A percentile compares a stretch with the other conserved stretches of the same genome.
Evolutionary conservation across 2,888 invertebrate genomes (phyloP).

Genomic region (Apamea epomidion): DNA sequence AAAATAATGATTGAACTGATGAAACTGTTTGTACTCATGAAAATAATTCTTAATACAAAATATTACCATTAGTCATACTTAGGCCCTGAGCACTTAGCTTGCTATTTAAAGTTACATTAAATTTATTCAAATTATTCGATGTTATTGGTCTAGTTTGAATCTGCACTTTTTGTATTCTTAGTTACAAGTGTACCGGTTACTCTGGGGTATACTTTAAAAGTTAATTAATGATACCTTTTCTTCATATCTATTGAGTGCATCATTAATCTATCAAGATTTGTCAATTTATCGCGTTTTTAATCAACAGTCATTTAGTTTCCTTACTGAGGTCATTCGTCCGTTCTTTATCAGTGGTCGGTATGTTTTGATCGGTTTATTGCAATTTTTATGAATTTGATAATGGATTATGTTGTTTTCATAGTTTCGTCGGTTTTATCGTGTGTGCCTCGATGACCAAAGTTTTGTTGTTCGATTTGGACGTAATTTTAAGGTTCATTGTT

Average conservation of each 20-base stretch:
- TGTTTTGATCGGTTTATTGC: constrained; percentile 18
- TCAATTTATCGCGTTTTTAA: not conserved
- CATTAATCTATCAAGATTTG: not conserved
- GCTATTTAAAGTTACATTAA: too few relatives aligned
- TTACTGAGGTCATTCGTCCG: not conserved
- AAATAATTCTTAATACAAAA: too few relatives aligned
- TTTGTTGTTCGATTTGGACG: not conserved
- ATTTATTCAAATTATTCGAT: too few relatives aligned
- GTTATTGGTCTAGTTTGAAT: too few relatives aligned
- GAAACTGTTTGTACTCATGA: too few relatives aligned
- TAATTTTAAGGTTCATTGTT: not conserved
- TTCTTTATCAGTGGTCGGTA: constrained; percentile 1
- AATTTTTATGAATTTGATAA: constrained; percentile 4
- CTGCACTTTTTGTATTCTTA: too few relatives aligned
- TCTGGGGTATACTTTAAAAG: constrained; percentile 8
- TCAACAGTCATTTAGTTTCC: not conserved
- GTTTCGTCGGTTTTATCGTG: not conserved
- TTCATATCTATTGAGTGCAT: constrained; percentile 16
- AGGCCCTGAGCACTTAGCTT: too few relatives aligned
- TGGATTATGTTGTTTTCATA: constrained; percentile 5
- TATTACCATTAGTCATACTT: too few relatives aligned
- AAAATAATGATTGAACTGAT: too few relatives aligned
- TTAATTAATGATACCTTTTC: not conserved
- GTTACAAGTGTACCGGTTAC: not conserved
- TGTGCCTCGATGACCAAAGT: not conserved